Conservation (phyloP, 1,140 invertebrate species). For the Halictus rubicundus region DNA sequence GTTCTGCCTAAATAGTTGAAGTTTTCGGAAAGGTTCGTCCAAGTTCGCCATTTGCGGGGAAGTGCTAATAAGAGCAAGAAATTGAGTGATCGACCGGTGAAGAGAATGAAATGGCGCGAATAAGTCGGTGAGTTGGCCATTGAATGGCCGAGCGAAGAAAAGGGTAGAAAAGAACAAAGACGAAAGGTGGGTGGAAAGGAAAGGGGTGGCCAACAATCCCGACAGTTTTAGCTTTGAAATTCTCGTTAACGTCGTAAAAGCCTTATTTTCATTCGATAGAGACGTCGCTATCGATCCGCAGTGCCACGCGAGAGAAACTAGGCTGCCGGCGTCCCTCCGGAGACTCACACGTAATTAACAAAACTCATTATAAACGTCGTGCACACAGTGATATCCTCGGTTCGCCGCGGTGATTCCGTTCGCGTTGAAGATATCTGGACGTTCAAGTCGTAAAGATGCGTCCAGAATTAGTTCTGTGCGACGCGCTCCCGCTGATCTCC, state of each 20-base stretch:
- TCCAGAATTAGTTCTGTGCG: not conserved
- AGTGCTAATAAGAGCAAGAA: not conserved
- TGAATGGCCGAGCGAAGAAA: not conserved
- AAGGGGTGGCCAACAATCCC: not conserved
- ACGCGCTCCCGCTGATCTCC: not conserved
- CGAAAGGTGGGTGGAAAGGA: not conserved
- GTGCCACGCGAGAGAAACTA: slow-evolving; percentile 30
- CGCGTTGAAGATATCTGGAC: not conserved
- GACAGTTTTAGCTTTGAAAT: slow-evolving; percentile 30
- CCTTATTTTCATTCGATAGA: slow-evolving; percentile 49
- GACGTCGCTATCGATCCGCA: slow-evolving; percentile 57
- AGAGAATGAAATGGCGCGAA: not conserved
- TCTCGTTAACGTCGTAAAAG: slow-evolving; percentile 28
- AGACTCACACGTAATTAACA: slow-evolving; percentile 64
- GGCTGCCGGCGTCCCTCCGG: slow-evolving; percentile 29
- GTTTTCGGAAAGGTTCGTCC: not conserved
- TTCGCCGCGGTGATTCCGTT: slow-evolving; percentile 19
- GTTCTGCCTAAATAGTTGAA: no score
- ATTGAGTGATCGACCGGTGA: not conserved
- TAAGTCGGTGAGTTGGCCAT: not conserved
- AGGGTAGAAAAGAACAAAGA: not conserved
- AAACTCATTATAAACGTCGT: slow-evolving; percentile 69
- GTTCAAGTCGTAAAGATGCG: not conserved
- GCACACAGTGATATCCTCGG: slow-evolving; percentile 15
- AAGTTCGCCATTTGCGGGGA: not conserved